phyloP scores from a whole-genome alignment of 1,140 invertebrate species.

The Drosophila tropicalis region DNA sequence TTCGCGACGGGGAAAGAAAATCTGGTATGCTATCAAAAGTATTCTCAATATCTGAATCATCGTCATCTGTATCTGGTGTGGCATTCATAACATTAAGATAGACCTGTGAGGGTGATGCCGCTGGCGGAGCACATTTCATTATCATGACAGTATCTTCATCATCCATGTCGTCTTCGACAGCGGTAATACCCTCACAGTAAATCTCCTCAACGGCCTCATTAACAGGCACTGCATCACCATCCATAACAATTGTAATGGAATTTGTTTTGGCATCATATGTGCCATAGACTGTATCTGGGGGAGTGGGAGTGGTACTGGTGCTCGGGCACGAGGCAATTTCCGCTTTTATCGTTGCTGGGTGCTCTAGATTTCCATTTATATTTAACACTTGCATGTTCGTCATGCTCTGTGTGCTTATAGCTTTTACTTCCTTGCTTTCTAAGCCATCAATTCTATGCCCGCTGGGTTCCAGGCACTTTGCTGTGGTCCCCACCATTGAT shows the following conservation, averaged over 20 bases:
- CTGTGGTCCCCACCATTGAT: conserved; percentile 91
- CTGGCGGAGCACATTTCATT: conserved; percentile 80
- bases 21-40: conserved; percentile 78
- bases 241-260: conserved; percentile 88
- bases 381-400: conserved; percentile 64
- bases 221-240: conserved; percentile 85
- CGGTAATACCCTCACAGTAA: conserved; percentile 69
- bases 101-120: conserved; percentile 81
- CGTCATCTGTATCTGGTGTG: conserved; percentile 77
- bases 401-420: conserved; percentile 25
- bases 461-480: conserved; percentile 92
- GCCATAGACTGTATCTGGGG: conserved; percentile 86
- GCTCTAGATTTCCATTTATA: conserved; percentile 84
- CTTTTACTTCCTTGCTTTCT: conserved; percentile 31
- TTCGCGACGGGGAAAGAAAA: conserved; percentile 69
- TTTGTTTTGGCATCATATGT: conserved; percentile 89
- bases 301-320: conserved; percentile 69
- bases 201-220: conserved; percentile 84
- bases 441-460: conserved; percentile 84
- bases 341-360: conserved; percentile 48
- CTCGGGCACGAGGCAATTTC: conserved; percentile 39
- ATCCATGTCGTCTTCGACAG: conserved; percentile 42
- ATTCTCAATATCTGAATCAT: conserved; percentile 82
- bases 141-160: conserved; percentile 57
- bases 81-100: conserved; percentile 83